Evolutionary conservation across 2,888 invertebrate species (phyloP).

Genomic region (Limnephilus marmoratus): DNA sequence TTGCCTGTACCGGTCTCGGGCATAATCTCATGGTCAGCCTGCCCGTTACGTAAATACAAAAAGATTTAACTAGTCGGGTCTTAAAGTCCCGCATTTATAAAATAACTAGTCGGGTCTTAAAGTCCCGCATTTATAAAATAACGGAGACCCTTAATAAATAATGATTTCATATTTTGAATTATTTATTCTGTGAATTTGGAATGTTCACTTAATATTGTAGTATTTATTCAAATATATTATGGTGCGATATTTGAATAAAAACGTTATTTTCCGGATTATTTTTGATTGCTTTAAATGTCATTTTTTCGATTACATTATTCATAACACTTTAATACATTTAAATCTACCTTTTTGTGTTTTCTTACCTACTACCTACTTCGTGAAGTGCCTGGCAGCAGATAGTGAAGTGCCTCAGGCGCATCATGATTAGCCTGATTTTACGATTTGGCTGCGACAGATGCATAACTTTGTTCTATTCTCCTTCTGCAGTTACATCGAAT

Average conservation of each 20-base stretch:
- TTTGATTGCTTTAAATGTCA: neutral
- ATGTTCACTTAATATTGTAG: neutral
- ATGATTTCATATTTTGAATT: neutral
- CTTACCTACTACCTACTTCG: too few relatives aligned
- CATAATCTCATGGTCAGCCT: slow-evolving; percentile 17
- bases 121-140: neutral
- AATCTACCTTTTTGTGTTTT: too few relatives aligned
- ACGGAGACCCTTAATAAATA: neutral
- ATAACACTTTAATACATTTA: too few relatives aligned
- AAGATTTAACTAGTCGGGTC: neutral
- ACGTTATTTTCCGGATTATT: neutral
- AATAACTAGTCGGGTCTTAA: neutral
- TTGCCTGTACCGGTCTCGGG: slow-evolving; percentile 17
- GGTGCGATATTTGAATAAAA: too few relatives aligned
- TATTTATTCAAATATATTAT: neutral
- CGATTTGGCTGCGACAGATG: too few relatives aligned
- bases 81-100: neutral
- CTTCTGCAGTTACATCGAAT: too few relatives aligned
- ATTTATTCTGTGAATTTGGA: neutral
- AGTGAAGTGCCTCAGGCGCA: too few relatives aligned
- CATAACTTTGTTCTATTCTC: too few relatives aligned
- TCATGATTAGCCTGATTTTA: too few relatives aligned
- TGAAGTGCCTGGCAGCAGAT: too few relatives aligned
- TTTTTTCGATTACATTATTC: neutral
- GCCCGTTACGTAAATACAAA: neutral